Conservation (phyloP, 2,113 vertebrate species). For the Mustela nigripes region DNA sequence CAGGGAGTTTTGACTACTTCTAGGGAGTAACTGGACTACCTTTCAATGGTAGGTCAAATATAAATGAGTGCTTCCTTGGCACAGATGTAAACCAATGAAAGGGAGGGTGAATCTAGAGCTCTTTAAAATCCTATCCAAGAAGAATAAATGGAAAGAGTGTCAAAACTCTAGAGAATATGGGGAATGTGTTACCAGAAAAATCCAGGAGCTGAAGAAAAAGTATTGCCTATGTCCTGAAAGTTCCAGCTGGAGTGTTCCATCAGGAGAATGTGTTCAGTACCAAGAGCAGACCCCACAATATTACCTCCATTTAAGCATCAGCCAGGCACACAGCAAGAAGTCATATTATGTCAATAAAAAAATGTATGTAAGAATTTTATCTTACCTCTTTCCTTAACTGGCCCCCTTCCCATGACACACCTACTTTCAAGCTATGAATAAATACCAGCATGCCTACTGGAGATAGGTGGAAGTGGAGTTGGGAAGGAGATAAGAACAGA, state of each 20-base stretch:
- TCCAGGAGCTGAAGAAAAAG: neutral
- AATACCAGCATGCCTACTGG: neutral
- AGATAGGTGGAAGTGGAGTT: neutral
- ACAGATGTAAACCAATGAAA: neutral
- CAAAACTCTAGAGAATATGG: neutral
- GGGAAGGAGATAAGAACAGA: neutral
- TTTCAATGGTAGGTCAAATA: neutral
- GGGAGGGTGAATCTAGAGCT: neutral
- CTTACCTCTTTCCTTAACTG: neutral
- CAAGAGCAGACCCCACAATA: neutral
- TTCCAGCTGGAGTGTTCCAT: neutral
- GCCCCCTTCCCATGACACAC: neutral
- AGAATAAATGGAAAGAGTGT: neutral
- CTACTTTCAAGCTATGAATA: neutral
- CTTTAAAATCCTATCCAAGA: neutral
- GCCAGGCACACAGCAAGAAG: neutral
- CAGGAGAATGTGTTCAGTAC: neutral
- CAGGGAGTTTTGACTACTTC: neutral
- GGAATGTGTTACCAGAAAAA: neutral
- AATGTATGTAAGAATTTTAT: neutral
- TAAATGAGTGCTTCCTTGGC: neutral
- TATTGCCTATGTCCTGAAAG: neutral
- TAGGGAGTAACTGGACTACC: neutral
- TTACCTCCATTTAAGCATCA: neutral
- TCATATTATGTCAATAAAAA: neutral